phyloP scores from a whole-genome alignment of 1,140 invertebrate genomes.

The Cardiocondyla obscurior region DNA sequence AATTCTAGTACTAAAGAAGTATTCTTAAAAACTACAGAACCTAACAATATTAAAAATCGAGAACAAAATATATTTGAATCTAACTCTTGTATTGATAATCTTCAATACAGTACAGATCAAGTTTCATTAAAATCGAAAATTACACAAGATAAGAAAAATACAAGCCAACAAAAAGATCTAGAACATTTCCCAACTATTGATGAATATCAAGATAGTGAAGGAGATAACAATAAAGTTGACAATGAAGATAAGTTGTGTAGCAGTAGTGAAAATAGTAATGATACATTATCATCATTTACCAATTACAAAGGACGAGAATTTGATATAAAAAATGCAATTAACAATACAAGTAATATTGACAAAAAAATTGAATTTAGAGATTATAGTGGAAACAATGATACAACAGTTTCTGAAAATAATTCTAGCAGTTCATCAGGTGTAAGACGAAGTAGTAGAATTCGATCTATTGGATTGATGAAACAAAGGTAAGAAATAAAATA shows the following conservation, averaged over 20 bases:
- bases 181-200: constrained; percentile 56
- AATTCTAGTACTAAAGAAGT: constrained; percentile 46
- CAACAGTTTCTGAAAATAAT: constrained; percentile 81
- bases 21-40: constrained; percentile 37
- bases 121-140: constrained; percentile 58
- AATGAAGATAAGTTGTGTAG: constrained; percentile 80
- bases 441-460: constrained; percentile 82
- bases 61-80: constrained; percentile 45
- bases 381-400: constrained; percentile 82
- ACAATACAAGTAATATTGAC: constrained; percentile 71
- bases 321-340: constrained; percentile 71
- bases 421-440: constrained; percentile 82
- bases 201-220: constrained; percentile 70
- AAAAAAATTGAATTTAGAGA: constrained; percentile 78
- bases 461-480: constrained; percentile 81
- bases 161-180: constrained; percentile 49
- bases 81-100: constrained; percentile 41
- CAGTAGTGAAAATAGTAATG: constrained; percentile 82
- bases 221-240: constrained; percentile 77
- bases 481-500: constrained; percentile 70
- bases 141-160: constrained; percentile 55
- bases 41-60: constrained; percentile 38
- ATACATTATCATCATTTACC: constrained; percentile 76
- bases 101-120: constrained; percentile 34
- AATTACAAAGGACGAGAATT: constrained; percentile 73